phyloP scores from a whole-genome alignment of 2,113 vertebrate genomes.

The Pantherophis guttatus region DNA sequence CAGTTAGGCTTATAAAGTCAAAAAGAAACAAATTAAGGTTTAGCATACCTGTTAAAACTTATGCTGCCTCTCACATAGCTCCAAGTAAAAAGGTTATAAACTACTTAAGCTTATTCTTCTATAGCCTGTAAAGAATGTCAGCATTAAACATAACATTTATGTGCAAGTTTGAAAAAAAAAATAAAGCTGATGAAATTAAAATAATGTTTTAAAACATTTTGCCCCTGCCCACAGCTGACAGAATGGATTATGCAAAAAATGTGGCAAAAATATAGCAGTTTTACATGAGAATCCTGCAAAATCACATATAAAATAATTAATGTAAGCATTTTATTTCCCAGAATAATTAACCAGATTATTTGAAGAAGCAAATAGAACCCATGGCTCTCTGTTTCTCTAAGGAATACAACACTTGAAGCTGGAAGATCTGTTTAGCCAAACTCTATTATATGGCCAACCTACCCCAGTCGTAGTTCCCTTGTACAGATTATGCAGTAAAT shows the following conservation, averaged over 20 bases:
- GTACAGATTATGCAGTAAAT: not conserved
- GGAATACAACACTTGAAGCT: not conserved
- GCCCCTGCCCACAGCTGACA: not conserved
- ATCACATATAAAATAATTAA: not conserved
- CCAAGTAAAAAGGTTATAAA: not conserved
- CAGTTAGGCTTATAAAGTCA: not conserved
- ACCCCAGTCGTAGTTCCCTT: not conserved
- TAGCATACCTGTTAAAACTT: not conserved
- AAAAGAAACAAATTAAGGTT: not conserved
- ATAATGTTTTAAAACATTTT: not conserved
- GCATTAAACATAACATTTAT: not conserved
- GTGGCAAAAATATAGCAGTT: not conserved
- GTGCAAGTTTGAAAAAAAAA: not conserved
- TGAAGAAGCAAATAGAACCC: not conserved
- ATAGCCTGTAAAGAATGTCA: not conserved
- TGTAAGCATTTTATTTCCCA: not conserved
- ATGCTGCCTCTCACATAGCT: not conserved
- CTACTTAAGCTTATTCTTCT: not conserved
- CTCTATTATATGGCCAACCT: too few relatives aligned
- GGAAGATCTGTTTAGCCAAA: not conserved
- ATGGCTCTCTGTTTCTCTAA: not conserved
- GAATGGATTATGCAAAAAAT: not conserved
- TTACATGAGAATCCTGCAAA: not conserved
- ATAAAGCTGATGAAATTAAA: not conserved
- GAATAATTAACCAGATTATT: not conserved